Percentiles rank a stretch among this genome's conserved stretches.
These are phyloP conservation scores for Mesocricetus auratus DNA, from an alignment of 2,113 vertebrate genomes.

Conservation along the genomic window DNA sequence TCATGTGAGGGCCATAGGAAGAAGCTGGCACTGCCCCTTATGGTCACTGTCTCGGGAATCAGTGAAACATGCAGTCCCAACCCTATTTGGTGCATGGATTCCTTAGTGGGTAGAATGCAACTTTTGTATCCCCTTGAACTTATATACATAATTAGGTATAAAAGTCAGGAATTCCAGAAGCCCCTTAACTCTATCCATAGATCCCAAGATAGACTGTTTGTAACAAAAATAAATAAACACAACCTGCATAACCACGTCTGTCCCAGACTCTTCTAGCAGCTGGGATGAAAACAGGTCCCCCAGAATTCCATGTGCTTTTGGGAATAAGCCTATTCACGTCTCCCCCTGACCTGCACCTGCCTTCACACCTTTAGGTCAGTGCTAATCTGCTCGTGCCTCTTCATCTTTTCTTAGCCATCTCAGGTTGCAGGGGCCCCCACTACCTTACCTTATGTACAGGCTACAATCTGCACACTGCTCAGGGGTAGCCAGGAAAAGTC, in stretches of 20 bases:
- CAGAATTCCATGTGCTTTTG: not conserved
- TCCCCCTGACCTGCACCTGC: not conserved
- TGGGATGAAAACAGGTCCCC: not conserved
- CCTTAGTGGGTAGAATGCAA: not conserved
- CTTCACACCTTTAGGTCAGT: too few species aligned
- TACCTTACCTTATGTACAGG: not conserved
- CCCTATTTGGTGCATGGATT: not conserved
- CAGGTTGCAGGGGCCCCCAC: not conserved
- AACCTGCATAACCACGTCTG: not conserved
- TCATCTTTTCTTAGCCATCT: not conserved
- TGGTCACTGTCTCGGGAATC: not conserved
- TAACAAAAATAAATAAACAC: slow-evolving; percentile 19
- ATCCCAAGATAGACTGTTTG: not conserved
- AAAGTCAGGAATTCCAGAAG: not conserved
- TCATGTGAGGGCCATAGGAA: not conserved
- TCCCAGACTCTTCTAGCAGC: not conserved
- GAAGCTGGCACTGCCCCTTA: not conserved
- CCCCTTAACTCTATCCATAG: not conserved
- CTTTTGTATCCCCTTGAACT: not conserved
- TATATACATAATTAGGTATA: not conserved
- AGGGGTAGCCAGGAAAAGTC: not conserved
- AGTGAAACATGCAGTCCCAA: not conserved
- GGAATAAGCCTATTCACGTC: not conserved
- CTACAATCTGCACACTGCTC: not conserved
- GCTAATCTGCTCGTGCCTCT: not conserved